Conservation (phyloP, 1,140 invertebrate genomes). For the Onthophagus taurus region DNA sequence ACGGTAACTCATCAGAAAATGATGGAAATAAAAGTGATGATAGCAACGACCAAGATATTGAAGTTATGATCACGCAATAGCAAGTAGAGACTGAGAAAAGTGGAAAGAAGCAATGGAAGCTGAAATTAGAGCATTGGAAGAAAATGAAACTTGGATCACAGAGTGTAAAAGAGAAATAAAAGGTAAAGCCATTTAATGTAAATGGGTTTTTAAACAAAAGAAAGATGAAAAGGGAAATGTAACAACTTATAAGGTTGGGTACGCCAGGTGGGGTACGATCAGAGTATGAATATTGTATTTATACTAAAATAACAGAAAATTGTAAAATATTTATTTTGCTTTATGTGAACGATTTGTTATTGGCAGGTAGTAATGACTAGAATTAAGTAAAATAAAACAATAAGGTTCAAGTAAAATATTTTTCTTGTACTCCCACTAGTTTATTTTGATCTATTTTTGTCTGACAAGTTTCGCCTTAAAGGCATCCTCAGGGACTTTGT, state of each 20-base stretch:
- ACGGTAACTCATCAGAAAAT: too few species aligned
- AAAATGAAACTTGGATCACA: constrained; percentile 14
- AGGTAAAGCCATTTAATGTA: background rate
- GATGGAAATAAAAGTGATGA: too few species aligned
- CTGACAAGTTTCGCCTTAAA: too few species aligned
- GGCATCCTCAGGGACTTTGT: too few species aligned
- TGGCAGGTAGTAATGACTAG: background rate
- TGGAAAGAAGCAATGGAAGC: constrained; percentile 26
- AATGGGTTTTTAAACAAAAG: constrained; percentile 2
- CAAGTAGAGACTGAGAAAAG: constrained; percentile 17
- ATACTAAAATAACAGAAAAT: background rate
- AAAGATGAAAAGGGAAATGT: background rate
- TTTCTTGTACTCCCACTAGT: too few species aligned
- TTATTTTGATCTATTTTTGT: too few species aligned
- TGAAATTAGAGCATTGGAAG: constrained; percentile 25
- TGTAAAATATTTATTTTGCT: background rate
- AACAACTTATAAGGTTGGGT: background rate
- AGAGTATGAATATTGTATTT: constrained; percentile 1
- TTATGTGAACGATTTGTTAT: background rate
- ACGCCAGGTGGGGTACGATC: background rate
- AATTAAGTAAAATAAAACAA: too few species aligned
- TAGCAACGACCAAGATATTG: too few species aligned
- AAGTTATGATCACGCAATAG: constrained; percentile 27
- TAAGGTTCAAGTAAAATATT: too few species aligned
- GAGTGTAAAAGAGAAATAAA: background rate